Evolutionary conservation across 1,140 invertebrate species (phyloP), one percentile per base, ranked within the genome.

Genomic region (Megalopta genalis): DNA sequence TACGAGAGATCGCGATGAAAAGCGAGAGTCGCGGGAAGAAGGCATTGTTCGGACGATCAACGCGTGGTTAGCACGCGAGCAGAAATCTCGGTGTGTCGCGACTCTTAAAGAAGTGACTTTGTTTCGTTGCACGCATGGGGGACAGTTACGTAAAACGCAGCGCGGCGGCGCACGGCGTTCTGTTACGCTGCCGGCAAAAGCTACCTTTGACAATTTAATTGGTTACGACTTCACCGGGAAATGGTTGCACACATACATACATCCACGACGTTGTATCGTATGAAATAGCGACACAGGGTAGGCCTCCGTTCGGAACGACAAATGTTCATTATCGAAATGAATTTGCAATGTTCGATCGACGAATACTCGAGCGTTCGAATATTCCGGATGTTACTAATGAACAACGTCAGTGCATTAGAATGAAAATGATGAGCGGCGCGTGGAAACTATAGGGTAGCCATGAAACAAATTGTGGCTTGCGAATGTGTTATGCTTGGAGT

Each of bases 131-230:
- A 2, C 2, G 60, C 23, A 16, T 0, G n/a, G 7, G 10, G 2
- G n/a, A 7, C 49, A 57, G 54, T 78, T 78, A 78, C 76, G 69
- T 65, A 78, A 77, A 64, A 32, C 57, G 42, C 4, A 32, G 32
- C 32, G 32, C 32, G 32, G 32, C 32, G 32, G 32, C 25, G 16
- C 2, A 0, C 54, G 23, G 27, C 18, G 67, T 52, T 64, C 68
- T 10, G 32, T 39, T 77, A 16, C 68, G 23, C 39, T 8, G 54
- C 27, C 10, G 66, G 59, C 75, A 42, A 70, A 69, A 77, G 68
- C 32, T 25, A 12, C 60, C 32, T 78, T 65, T 72, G 69, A 78
- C 76, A 72, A 78, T 78, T 65, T 78, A 78, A 78, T 78, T 78
- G 76, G 49, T 63, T 65, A 27, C 69, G 59, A 70, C 39, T 60